Conservation (phyloP, 2,113 vertebrate genomes). For the Hymenochirus boettgeri region DNA sequence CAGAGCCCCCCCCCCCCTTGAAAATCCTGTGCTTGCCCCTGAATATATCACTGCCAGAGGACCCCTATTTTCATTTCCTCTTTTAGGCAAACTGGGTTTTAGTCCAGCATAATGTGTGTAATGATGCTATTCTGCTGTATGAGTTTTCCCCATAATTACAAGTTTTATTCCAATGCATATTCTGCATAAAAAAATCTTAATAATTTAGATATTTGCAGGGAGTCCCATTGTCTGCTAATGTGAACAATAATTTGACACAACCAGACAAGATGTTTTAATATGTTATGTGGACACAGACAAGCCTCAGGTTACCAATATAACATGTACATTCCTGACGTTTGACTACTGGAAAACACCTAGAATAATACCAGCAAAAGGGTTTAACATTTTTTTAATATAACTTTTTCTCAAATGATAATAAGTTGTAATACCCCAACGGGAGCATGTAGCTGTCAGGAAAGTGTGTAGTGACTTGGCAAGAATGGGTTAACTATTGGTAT, state of each 20-base stretch:
- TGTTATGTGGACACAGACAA: neutral
- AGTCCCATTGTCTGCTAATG: constrained; percentile 19
- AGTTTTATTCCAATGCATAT: neutral
- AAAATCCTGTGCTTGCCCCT: too few species aligned
- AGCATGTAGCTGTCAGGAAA: too few species aligned
- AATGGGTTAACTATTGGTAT: too few species aligned
- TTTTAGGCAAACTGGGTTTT: neutral
- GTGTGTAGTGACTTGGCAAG: too few species aligned
- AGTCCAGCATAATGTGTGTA: neutral
- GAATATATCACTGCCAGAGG: constrained; percentile 1
- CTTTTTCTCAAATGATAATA: too few species aligned
- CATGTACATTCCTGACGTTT: too few species aligned
- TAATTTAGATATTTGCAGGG: constrained; percentile 16
- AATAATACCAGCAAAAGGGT: too few species aligned
- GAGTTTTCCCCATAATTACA: constrained; percentile 24
- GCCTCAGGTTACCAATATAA: too few species aligned
- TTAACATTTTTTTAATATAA: too few species aligned
- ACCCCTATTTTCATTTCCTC: neutral
- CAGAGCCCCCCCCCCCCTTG: too few species aligned
- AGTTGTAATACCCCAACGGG: too few species aligned
- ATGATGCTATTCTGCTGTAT: neutral
- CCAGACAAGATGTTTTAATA: constrained; percentile 2
- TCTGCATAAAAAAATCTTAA: constrained; percentile 14
- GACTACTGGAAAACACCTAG: too few species aligned
- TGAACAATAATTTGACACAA: constrained; percentile 18